Evolutionary conservation across 2,113 vertebrate genomes (phyloP).

Genomic region (Erpornis zantholeuca): DNA sequence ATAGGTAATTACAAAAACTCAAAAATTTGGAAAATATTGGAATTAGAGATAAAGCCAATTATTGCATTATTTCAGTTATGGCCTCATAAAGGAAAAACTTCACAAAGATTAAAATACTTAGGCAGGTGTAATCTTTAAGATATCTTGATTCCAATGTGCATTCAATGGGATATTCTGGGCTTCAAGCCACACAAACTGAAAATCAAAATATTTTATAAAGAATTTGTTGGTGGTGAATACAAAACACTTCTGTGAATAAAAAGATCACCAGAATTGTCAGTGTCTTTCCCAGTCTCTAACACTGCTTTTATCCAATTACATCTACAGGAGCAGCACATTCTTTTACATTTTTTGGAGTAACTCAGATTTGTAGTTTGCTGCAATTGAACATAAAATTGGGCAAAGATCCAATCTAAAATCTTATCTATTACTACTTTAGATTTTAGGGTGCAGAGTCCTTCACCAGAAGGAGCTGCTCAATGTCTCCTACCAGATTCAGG

Average conservation of each 20-base stretch:
- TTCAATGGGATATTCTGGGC: not conserved
- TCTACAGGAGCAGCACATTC: not conserved
- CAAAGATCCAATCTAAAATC: not conserved
- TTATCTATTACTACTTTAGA: not conserved
- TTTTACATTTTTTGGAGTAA: not conserved
- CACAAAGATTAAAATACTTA: not conserved
- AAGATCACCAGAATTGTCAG: not conserved
- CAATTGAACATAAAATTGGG: not conserved
- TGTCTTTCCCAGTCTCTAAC: not conserved
- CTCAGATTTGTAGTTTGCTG: not conserved
- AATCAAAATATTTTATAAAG: not conserved
- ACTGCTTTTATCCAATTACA: not conserved
- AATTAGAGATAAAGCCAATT: not conserved
- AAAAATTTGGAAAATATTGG: not conserved
- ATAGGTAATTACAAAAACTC: not conserved
- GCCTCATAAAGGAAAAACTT: not conserved
- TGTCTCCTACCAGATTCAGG: not conserved
- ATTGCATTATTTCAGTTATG: not conserved
- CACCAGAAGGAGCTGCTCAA: not conserved
- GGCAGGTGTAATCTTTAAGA: not conserved
- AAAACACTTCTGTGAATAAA: conserved; percentile 70
- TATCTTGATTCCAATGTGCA: not conserved
- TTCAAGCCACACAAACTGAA: not conserved
- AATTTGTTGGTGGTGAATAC: conserved; percentile 45
- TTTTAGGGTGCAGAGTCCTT: not conserved